Evolutionary conservation across 2,797 vertebrate species (phyloP).

Genomic region (Poecile montanus): DNA sequence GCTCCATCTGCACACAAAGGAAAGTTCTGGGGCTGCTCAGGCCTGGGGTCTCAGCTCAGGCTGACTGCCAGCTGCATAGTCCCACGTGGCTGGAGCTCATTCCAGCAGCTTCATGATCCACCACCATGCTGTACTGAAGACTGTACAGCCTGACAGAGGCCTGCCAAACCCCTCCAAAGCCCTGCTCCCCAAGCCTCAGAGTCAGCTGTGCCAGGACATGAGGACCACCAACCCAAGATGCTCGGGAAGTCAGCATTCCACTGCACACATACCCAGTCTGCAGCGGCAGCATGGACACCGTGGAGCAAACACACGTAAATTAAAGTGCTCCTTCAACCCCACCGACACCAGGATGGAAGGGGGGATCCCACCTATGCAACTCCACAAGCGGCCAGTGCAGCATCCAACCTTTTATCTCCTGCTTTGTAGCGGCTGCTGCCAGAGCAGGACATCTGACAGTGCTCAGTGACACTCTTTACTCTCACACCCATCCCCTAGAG

Average conservation of each 20-base stretch:
- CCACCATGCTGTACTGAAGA: accelerated
- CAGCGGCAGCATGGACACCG: accelerated
- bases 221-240: not conserved
- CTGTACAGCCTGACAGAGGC: not conserved
- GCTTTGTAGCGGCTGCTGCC: accelerated
- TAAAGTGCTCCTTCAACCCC: not conserved
- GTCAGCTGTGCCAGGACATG: not conserved
- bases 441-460: not conserved
- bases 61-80: not conserved
- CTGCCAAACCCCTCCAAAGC: not conserved
- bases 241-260: accelerated
- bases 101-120: not conserved
- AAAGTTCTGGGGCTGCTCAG: not conserved
- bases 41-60: not conserved
- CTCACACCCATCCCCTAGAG: not conserved
- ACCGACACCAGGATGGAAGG: accelerated
- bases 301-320: accelerated
- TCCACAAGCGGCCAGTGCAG: not conserved
- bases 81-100: not conserved
- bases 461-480: not conserved
- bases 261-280: too few relatives aligned
- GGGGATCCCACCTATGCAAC: not conserved
- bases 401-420: not conserved
- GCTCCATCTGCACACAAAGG: not conserved
- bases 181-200: not conserved